These are phyloP conservation scores for Parapristionchus giblindavisi DNA, from an alignment of 2,888 invertebrate species.

Conservation along the genomic window DNA sequence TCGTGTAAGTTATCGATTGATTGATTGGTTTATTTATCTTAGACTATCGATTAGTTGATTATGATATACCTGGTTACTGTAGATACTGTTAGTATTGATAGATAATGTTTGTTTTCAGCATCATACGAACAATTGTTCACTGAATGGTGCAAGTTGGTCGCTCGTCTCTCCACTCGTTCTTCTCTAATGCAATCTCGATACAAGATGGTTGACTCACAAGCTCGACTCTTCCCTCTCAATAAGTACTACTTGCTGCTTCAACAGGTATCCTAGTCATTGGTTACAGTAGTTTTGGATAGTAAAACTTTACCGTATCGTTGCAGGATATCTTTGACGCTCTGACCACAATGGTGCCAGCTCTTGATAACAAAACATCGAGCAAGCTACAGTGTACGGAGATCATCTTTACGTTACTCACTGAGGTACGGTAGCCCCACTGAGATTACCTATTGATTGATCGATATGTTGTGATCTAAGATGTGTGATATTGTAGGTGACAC, in stretches of 20 bases:
- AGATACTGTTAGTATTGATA: no score
- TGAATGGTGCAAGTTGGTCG: conserved; percentile 20
- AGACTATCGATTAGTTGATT: no score
- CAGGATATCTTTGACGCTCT: conserved; percentile 45
- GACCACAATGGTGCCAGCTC: conserved; percentile 38
- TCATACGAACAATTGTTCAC: conserved; percentile 11
- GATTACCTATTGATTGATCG: no score
- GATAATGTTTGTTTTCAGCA: conserved; percentile 7
- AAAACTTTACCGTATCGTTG: background rate
- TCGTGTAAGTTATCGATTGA: background rate
- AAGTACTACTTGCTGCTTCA: conserved; percentile 40
- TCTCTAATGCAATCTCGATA: conserved; percentile 4
- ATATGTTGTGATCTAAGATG: background rate
- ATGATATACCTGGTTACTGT: no score
- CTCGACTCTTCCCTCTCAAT: conserved; percentile 40
- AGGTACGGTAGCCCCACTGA: background rate
- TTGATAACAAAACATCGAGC: no score
- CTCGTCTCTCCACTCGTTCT: background rate
- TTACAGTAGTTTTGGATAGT: background rate
- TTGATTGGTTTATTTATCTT: background rate
- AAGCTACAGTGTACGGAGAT: background rate
- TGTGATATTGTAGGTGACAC: conserved; percentile 37
- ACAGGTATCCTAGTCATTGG: no score
- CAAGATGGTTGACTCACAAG: conserved; percentile 12
- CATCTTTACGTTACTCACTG: conserved; percentile 11